These are phyloP conservation scores for Cydia pomonella DNA, from an alignment of 1,140 invertebrate genomes.

Conservation along the genomic window DNA sequence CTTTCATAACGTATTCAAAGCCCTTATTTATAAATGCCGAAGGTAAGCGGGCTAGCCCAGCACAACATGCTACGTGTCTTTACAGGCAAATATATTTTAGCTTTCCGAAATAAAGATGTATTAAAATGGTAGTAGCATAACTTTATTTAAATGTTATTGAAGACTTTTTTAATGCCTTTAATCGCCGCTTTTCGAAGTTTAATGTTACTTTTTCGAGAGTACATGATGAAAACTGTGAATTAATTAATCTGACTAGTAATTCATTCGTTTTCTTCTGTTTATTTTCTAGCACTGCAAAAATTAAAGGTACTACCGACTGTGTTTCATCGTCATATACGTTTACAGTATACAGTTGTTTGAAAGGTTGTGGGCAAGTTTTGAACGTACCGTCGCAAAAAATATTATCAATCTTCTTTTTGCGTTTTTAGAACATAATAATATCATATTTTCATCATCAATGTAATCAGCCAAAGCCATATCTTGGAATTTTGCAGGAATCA, in stretches of 20 bases:
- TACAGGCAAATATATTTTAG: too few relatives aligned
- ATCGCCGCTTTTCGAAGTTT: slow-evolving; percentile 15
- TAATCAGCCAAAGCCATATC: not conserved
- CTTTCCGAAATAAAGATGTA: not conserved
- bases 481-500: not conserved
- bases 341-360: too few relatives aligned
- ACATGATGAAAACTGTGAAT: not conserved
- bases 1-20: not conserved
- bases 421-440: too few relatives aligned
- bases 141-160: not conserved
- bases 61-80: slow-evolving; percentile 8
- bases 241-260: too few relatives aligned
- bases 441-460: not conserved
- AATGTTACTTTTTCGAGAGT: slow-evolving; percentile 7
- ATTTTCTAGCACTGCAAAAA: too few relatives aligned
- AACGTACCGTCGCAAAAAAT: too few relatives aligned
- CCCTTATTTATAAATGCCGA: slow-evolving; percentile 13
- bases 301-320: too few relatives aligned
- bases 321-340: too few relatives aligned
- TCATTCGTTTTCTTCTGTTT: too few relatives aligned
- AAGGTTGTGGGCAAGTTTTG: too few relatives aligned
- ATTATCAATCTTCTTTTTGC: too few relatives aligned
- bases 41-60: not conserved
- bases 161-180: slow-evolving; percentile 9
- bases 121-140: slow-evolving; percentile 19